Percentiles rank a stretch among this genome's conserved stretches.
These are phyloP conservation scores for Ormyrus thymus DNA, from an alignment of 2,888 invertebrate species.

Conservation along the genomic window DNA sequence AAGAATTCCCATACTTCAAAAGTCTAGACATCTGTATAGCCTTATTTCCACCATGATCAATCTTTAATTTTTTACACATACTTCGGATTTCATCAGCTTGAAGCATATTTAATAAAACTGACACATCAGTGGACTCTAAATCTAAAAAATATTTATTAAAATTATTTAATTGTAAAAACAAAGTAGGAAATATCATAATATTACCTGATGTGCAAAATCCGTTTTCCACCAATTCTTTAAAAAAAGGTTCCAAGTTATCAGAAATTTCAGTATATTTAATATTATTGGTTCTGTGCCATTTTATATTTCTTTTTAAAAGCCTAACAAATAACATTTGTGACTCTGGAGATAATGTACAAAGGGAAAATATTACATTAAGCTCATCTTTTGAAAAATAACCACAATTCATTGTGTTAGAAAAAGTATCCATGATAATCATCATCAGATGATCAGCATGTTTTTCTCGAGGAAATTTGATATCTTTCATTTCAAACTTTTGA, in stretches of 20 bases:
- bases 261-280: constrained; percentile 62
- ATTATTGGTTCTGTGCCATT: constrained; percentile 61
- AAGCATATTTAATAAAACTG: constrained; percentile 62
- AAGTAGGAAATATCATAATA: constrained; percentile 4
- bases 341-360: constrained; percentile 60
- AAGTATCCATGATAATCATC: constrained; percentile 61
- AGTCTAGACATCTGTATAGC: constrained; percentile 58
- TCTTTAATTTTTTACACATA: constrained; percentile 63
- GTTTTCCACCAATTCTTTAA: constrained; percentile 59
- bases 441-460: constrained; percentile 63
- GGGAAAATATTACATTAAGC: constrained; percentile 62
- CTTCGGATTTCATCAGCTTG: constrained; percentile 61
- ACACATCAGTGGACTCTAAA: constrained; percentile 53
- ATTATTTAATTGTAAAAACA: constrained; percentile 11
- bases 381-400: constrained; percentile 68
- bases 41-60: constrained; percentile 60
- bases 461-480: constrained; percentile 59
- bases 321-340: constrained; percentile 67
- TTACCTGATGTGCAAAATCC: constrained; percentile 57
- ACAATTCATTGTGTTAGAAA: constrained; percentile 67
- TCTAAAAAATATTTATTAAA: constrained; percentile 57
- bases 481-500: constrained; percentile 60
- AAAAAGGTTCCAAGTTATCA: constrained; percentile 58
- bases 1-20: constrained; percentile 57
- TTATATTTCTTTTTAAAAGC: constrained; percentile 64